These are phyloP conservation scores for Caenorhabditis becei DNA, from an alignment of 2,888 invertebrate species.

Conservation along the genomic window DNA sequence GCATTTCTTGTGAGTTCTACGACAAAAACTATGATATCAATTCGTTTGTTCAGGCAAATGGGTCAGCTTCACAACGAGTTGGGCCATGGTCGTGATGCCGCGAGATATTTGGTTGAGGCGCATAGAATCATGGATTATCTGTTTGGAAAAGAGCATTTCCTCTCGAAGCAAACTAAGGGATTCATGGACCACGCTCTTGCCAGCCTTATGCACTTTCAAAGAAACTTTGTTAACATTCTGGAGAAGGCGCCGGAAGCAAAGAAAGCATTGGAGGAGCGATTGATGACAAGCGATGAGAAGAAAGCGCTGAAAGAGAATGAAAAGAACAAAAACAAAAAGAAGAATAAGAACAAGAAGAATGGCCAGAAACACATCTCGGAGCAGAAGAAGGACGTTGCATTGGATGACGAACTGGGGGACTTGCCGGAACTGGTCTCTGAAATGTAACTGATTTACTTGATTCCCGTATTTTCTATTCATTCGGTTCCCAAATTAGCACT, in stretches of 20 bases:
- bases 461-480: neutral
- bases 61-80: slow-evolving; percentile 51
- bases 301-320: slow-evolving; percentile 41
- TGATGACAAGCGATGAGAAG: slow-evolving; percentile 50
- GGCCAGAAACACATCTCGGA: neutral
- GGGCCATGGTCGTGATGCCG: slow-evolving; percentile 49
- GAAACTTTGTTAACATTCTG: slow-evolving; percentile 49
- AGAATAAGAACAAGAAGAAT: slow-evolving; percentile 33
- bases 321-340: slow-evolving; percentile 48
- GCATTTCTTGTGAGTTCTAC: slow-evolving; percentile 56
- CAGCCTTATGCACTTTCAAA: slow-evolving; percentile 44
- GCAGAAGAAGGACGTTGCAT: neutral
- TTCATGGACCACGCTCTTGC: slow-evolving; percentile 52
- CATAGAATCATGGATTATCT: slow-evolving; percentile 64
- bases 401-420: slow-evolving; percentile 56
- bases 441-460: slow-evolving; percentile 12
- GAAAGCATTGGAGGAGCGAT: slow-evolving; percentile 39
- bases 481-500: neutral
- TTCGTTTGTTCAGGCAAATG: slow-evolving; percentile 46
- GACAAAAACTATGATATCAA: too few species aligned
- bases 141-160: slow-evolving; percentile 51
- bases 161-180: slow-evolving; percentile 45
- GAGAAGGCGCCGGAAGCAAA: slow-evolving; percentile 57
- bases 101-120: slow-evolving; percentile 60
- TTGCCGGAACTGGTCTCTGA: slow-evolving; percentile 58